phyloP scores from a whole-genome alignment of 2,797 vertebrate species.

The Helicolenus hilgendorfi region DNA sequence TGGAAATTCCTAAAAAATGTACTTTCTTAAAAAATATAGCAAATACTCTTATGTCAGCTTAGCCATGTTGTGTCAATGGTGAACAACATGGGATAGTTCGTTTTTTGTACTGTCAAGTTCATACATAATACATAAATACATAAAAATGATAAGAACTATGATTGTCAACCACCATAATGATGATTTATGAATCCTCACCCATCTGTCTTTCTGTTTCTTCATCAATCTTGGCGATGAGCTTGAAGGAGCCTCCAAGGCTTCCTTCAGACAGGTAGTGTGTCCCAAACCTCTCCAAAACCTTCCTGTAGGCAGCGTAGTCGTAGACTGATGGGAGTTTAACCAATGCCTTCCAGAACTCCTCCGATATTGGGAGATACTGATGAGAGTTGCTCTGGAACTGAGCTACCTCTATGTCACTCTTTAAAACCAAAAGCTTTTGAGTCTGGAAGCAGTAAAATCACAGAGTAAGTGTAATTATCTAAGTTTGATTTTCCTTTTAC shows the following conservation, averaged over 20 bases:
- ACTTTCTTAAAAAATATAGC: background rate
- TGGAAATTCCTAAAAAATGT: background rate
- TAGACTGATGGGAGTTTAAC: conserved; percentile 92
- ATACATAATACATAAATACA: background rate
- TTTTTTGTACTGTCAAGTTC: background rate
- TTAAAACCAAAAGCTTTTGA: conserved; percentile 90
- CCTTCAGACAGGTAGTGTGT: conserved; percentile 95
- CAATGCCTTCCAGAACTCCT: conserved; percentile 94
- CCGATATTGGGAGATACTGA: conserved; percentile 81
- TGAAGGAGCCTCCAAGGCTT: conserved; percentile 91
- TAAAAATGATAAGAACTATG: background rate
- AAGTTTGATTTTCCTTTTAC: background rate
- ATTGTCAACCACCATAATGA: background rate
- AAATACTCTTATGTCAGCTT: background rate
- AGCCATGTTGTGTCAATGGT: background rate
- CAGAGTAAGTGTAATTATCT: background rate
- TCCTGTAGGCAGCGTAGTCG: conserved; percentile 90
- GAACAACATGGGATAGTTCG: background rate
- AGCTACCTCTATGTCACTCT: conserved; percentile 86
- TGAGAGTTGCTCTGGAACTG: conserved; percentile 93
- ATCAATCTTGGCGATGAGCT: conserved; percentile 29
- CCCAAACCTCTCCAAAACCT: conserved; percentile 92
- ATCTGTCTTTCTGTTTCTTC: background rate
- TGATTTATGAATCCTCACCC: conserved; percentile 55
- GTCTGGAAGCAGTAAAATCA: conserved; percentile 73